Conservation (phyloP, 2,888 invertebrate species). For the Argyresthia albistria region DNA sequence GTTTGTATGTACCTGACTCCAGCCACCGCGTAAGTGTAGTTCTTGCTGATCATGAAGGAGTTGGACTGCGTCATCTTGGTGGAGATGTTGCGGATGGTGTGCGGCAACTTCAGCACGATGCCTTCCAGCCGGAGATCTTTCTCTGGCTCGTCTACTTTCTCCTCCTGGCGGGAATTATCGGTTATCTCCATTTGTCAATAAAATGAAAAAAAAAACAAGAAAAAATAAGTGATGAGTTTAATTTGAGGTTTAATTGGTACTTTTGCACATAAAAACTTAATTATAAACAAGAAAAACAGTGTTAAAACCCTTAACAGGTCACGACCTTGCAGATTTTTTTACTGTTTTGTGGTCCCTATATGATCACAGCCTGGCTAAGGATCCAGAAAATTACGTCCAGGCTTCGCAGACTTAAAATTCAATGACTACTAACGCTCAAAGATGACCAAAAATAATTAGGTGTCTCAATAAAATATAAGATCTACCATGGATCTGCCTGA, state of each 20-base stretch:
- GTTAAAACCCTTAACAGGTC: too few species aligned
- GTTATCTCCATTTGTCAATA: neutral
- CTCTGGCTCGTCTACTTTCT: conserved; percentile 39
- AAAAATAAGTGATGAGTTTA: neutral
- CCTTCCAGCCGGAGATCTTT: conserved; percentile 62
- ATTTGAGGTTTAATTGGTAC: neutral
- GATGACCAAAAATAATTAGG: neutral
- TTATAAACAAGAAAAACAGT: too few species aligned
- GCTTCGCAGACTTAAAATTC: too few species aligned
- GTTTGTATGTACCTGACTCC: conserved; percentile 94
- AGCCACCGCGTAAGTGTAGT: conserved; percentile 93
- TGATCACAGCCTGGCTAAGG: too few species aligned
- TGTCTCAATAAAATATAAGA: too few species aligned
- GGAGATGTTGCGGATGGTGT: conserved; percentile 93
- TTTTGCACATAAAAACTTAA: neutral
- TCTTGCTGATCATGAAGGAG: conserved; percentile 92
- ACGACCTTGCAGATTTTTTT: too few species aligned
- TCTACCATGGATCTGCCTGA: too few species aligned
- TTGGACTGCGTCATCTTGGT: conserved; percentile 92
- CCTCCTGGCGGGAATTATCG: conserved; percentile 27
- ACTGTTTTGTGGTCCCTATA: too few species aligned
- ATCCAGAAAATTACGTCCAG: too few species aligned
- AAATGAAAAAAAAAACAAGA: too few species aligned
- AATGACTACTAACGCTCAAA: too few species aligned
- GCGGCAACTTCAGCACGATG: conserved; percentile 80